Base-by-base conservation (phyloP, 2,797 vertebrate species). In the Pseudopleuronectes americanus region DNA sequence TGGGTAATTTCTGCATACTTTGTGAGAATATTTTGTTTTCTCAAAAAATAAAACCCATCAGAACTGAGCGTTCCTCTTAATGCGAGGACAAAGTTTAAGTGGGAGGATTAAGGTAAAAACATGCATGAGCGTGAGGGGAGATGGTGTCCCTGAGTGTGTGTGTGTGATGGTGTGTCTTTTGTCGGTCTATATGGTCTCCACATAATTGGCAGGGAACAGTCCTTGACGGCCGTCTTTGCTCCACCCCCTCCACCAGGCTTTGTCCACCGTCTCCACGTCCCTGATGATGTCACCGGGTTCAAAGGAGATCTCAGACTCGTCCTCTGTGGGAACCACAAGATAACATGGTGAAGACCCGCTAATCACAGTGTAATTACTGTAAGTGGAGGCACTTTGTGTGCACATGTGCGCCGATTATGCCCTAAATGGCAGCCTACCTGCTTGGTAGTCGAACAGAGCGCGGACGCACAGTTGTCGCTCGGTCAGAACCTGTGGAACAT, bases 201-300 rank as follows among this genome's bases (percentile, higher is more conserved):
- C 94, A 58, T 94, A 95, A 89, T 94, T 95, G 84, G 94, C 92
- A 57, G 94, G 94, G 80, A 95, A 95, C 76, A 95, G 88, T 64
- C 94, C 93, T 84, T 94, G 93, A 17, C 77, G 94, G 28, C 94
- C 94, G 76, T 94, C 94, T 93, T 95, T 92, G 88, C 90, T 93
- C 91, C 82, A 93, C 10, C 95, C 95, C 68, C 91, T 94, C 94
- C 94, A 95, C 94, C 94, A 95, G 76, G 93, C 91, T 89, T 94
- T 93, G 89, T 95, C 93, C 83, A 95, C 90, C 0, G 90, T 93
- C 71, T 95, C 94, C 88, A 95, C 93, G 17, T 92, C 90, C 52
- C 80, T 89, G 80, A 95, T 94, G 91, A 94, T 94, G 92, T 95
- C 94, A 71, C 93, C 94, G 0, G 93, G 93, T 84, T 95, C 93